A percentile compares a stretch with the other conserved stretches of the same genome.
phyloP scores from a whole-genome alignment of 2,797 vertebrate species.

The Sebastes flavidus region DNA sequence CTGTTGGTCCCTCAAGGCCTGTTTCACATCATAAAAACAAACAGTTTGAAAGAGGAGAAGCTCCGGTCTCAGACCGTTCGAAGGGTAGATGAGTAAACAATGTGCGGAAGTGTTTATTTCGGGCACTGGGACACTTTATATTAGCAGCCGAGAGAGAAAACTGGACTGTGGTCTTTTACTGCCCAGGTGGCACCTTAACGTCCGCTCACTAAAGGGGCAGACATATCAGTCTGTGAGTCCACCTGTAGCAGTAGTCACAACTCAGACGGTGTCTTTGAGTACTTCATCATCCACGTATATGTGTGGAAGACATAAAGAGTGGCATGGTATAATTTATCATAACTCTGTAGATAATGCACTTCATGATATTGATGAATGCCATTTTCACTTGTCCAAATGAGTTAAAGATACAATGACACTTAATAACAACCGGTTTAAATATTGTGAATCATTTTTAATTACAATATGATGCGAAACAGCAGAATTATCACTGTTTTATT shows the following conservation, averaged over 20 bases:
- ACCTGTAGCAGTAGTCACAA: background rate
- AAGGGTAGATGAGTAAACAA: constrained; percentile 59
- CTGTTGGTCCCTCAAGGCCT: constrained; percentile 64
- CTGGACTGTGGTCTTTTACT: constrained; percentile 9
- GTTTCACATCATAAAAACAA: constrained; percentile 73
- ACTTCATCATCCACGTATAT: background rate
- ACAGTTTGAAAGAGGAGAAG: constrained; percentile 61
- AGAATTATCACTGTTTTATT: background rate
- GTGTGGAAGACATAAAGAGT: background rate
- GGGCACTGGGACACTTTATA: constrained; percentile 28
- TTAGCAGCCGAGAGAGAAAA: constrained; percentile 31
- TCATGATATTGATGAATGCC: background rate
- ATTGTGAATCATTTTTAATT: background rate
- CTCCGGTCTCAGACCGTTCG: constrained; percentile 28
- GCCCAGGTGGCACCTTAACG: constrained; percentile 26
- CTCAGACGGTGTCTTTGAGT: background rate
- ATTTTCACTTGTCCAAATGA: background rate
- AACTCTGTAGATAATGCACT: background rate
- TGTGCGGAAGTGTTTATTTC: constrained; percentile 60
- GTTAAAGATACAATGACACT: background rate
- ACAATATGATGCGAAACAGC: background rate
- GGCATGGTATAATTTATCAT: background rate
- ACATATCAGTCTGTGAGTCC: background rate
- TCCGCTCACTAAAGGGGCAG: background rate
- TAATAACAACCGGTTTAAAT: background rate